Evolutionary conservation across 2,888 invertebrate species (phyloP), one percentile per base, ranked within the genome.

Genomic region (Campoplex capitator): DNA sequence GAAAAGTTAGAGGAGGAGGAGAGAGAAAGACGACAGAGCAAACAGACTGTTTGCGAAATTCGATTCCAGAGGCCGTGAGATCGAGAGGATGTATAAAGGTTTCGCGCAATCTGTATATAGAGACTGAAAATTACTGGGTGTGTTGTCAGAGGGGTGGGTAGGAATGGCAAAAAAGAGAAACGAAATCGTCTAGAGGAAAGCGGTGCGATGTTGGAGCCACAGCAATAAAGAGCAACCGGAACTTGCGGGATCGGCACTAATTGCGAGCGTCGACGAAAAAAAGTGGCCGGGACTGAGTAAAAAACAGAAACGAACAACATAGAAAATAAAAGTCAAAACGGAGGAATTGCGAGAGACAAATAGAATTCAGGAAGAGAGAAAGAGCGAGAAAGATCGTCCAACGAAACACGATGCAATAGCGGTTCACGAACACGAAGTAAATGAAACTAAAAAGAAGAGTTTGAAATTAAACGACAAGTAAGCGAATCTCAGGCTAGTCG

Each of bases 21-120:
- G 56, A 70, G 78, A 77, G 74, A 54, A 54, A 73, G 45, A 13
- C 58, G 67, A 23, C 68, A 32, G 48, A 62, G 83, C 82, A 82
- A 87, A 82, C 84, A 84, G 84, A 87, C 87, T 85, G 85, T 85
- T 87, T 87, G 87, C 83, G 85, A 86, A 86, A 88, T 81, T 84
- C 88, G 88, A 88, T 88, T 81, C 86, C 73, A 83, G 23, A 23
- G 83, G 76, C 82, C 75, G 68, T 68, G 68, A 68, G 78, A 67
- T 58, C 23, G 80, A 73, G 65, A 73, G 35, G 68, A 74, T 70
- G 65, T 78, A 82, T 74, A 71, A 54, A 67, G 81, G n/a, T 67
- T 67, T 54, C 32, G 32, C 45, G 76, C 58, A 38, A 62, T 70
- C 67, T 70, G 62, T 71, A 83, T 42, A 62, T 32, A 62, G 62